A percentile compares a stretch with the other conserved stretches of the same genome.
These are phyloP conservation scores for Tetraneura akinire DNA, from an alignment of 1,140 invertebrate species.

Conservation along the genomic window DNA sequence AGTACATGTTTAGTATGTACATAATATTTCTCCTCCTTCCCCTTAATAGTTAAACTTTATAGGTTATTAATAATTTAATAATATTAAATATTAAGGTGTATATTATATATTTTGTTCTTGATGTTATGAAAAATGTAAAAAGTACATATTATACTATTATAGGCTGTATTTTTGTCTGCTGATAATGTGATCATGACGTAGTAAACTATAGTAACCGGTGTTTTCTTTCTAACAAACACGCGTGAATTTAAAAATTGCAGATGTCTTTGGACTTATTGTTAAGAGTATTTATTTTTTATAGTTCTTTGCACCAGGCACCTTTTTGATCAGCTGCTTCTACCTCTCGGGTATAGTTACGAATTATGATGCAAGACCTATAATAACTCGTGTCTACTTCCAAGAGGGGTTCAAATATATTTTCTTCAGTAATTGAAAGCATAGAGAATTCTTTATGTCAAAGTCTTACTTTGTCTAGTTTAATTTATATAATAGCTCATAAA, in stretches of 20 bases:
- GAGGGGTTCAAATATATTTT: neutral
- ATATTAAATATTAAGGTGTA: too few species aligned
- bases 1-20: too few species aligned
- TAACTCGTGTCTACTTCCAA: neutral
- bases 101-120: too few species aligned
- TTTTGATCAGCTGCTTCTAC: constrained; percentile 26
- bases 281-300: constrained; percentile 33
- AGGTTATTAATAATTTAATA: too few species aligned
- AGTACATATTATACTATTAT: neutral
- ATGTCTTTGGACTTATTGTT: constrained; percentile 39
- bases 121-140: neutral
- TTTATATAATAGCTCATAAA: neutral
- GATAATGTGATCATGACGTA: neutral
- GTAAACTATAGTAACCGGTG: too few species aligned
- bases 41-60: too few species aligned
- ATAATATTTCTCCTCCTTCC: too few species aligned
- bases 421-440: neutral
- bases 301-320: constrained; percentile 14
- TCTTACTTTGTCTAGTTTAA: neutral
- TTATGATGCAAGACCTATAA: constrained; percentile 32
- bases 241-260: constrained; percentile 12
- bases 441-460: constrained; percentile 11
- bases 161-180: neutral
- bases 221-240: constrained; percentile 15
- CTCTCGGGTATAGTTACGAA: too few species aligned